Evolutionary conservation across 2,797 vertebrate genomes (phyloP), one percentile per base, ranked within the genome.

Genomic region (Taeniopygia guttata): DNA sequence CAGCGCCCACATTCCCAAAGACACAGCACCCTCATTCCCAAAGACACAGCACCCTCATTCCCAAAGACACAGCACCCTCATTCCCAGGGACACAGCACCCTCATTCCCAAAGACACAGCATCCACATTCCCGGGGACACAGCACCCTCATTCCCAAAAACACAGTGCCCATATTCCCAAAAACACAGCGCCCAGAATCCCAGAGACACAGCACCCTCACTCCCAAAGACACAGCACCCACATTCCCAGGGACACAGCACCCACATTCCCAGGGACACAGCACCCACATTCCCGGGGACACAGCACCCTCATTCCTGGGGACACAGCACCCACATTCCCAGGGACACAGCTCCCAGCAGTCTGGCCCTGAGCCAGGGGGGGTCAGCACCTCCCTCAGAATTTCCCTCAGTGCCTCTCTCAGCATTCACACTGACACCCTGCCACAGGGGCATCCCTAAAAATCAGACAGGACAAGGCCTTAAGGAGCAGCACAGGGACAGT

Each of bases 171-270:
- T 7, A 22, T 36, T 45, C n/a, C 15, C 1, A 0, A 25, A 0
- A 16, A 25, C 3, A 34, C 23, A 46, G 32, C 1, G 0, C 22
- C 32, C 43, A 22, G 14, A 30, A 32, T 66, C 54, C 68, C 29
- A 5, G 46, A 11, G 38, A 29, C 20, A 51, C n/a, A 34, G 46
- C 0, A 2, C 18, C 45, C 51, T 30, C 10, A 30, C 30, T 77
- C 26, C 74, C 2, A 0, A 46, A 2, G 16, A 43, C 1, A 42
- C 9, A 34, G 38, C 2, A 0, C 20, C 45, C 45, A 34, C 1
- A 3, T 20, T 51, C 29, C 30, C 0, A 0, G 25, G 1, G 30
- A 8, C 0, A 58, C 12, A 48, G 34, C 0, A 0, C 34, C 42
- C n/a, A 46, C 8, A 4, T 43, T 52, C 48, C 23, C 1, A 0